A percentile compares a stretch with the other conserved stretches of the same genome.
Evolutionary conservation across 1,140 invertebrate genomes (phyloP).

Genomic region (Augochlora pura): DNA sequence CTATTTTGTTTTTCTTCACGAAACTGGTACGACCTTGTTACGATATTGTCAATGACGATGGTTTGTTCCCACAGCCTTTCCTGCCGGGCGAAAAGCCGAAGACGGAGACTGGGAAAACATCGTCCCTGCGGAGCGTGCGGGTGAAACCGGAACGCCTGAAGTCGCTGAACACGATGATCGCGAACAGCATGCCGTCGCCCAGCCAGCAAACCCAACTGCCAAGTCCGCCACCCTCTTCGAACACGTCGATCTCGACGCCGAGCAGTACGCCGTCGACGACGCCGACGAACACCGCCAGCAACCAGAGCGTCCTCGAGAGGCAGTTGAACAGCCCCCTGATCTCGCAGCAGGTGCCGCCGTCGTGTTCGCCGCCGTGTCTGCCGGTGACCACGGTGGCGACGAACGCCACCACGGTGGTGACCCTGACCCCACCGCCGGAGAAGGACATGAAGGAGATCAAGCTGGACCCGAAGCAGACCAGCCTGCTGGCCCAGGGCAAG

Average conservation of each 20-base stretch:
- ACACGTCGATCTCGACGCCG: constrained; percentile 70
- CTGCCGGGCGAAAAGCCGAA: constrained; percentile 79
- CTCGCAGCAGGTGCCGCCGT: constrained; percentile 72
- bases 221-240: constrained; percentile 73
- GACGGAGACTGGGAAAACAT: constrained; percentile 79
- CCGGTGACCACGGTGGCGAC: constrained; percentile 70
- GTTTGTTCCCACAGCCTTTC: constrained; percentile 61
- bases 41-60: constrained; percentile 6
- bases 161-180: constrained; percentile 77
- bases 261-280: constrained; percentile 73
- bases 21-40: no score
- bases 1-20: no score
- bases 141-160: constrained; percentile 82
- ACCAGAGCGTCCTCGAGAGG: constrained; percentile 73
- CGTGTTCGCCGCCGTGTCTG: constrained; percentile 68
- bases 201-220: constrained; percentile 68
- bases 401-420: constrained; percentile 76
- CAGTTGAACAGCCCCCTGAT: constrained; percentile 77
- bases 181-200: constrained; percentile 62
- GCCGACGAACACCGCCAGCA: constrained; percentile 61
- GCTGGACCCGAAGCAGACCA: constrained; percentile 73
- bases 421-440: constrained; percentile 75
- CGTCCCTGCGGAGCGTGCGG: constrained; percentile 82
- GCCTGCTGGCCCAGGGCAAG: constrained; percentile 80
- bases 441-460: constrained; percentile 77